Evolutionary conservation across 1,140 invertebrate species (phyloP).

Genomic region (Marisa cornuarietis): DNA sequence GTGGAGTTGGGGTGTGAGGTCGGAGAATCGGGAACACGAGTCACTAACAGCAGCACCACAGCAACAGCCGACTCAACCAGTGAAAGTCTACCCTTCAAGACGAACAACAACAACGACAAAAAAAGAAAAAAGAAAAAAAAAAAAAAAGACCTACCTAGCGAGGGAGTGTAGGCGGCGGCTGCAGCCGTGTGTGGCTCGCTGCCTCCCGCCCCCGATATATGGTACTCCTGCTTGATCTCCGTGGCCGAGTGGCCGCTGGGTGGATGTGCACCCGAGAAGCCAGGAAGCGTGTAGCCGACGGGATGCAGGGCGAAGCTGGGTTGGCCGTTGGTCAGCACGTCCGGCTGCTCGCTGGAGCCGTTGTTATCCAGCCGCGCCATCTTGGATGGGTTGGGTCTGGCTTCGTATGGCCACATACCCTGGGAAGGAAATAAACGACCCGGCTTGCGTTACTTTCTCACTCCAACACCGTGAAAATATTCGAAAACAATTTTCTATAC

Average conservation of each 20-base stretch:
- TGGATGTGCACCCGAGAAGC: not conserved
- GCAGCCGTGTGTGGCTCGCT: conserved; percentile 18
- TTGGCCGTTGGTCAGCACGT: conserved; percentile 19
- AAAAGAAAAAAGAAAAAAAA: too few relatives aligned
- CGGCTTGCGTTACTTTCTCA: not conserved
- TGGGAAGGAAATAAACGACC: not conserved
- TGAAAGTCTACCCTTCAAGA: too few relatives aligned
- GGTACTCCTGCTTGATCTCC: conserved; percentile 29
- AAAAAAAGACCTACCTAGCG: conserved; percentile 18
- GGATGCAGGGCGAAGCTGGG: conserved; percentile 12
- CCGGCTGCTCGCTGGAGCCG: conserved; percentile 12
- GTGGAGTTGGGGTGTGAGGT: too few relatives aligned
- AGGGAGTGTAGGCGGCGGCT: conserved; percentile 28
- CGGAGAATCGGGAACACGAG: too few relatives aligned
- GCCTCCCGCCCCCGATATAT: conserved; percentile 13
- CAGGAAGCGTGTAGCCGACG: conserved; percentile 2
- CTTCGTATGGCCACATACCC: conserved; percentile 9
- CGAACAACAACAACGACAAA: too few relatives aligned
- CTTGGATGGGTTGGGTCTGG: conserved; percentile 2
- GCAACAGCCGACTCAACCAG: too few relatives aligned
- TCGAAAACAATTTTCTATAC: too few relatives aligned
- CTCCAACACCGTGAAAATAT: too few relatives aligned
- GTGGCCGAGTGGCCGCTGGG: not conserved
- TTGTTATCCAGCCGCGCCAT: conserved; percentile 20
- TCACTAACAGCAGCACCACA: too few relatives aligned